A percentile compares a stretch with the other conserved stretches of the same genome.
These are phyloP conservation scores for Paedocypris sp. DNA, from an alignment of 2,113 vertebrate species.

Conservation along the genomic window DNA sequence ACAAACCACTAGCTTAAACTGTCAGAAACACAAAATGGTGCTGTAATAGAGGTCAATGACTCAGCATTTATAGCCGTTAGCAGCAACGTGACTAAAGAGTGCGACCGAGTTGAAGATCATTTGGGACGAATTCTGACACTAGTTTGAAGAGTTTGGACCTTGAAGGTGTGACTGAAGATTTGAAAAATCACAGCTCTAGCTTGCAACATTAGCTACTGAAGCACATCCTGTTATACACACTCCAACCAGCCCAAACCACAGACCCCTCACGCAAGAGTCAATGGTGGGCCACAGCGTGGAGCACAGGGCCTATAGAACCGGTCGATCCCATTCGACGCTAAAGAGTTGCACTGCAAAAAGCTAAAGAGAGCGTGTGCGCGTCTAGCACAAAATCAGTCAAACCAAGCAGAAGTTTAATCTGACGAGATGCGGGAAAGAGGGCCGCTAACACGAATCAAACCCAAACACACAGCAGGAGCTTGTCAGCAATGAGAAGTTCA, in stretches of 20 bases:
- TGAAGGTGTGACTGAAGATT: neutral
- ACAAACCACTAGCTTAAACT: too few relatives aligned
- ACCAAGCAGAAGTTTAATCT: too few relatives aligned
- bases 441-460: too few relatives aligned
- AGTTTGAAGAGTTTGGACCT: neutral
- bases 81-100: neutral
- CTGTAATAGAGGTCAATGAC: too few relatives aligned
- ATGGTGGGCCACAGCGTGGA: neutral
- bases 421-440: too few relatives aligned
- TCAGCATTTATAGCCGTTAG: too few relatives aligned
- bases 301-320: neutral
- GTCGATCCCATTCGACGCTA: neutral
- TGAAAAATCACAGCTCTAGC: neutral
- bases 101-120: too few relatives aligned
- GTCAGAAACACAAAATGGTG: too few relatives aligned
- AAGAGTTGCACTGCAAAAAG: neutral
- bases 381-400: too few relatives aligned
- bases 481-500: too few relatives aligned
- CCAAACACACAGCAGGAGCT: too few relatives aligned
- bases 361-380: neutral
- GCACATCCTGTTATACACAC: neutral
- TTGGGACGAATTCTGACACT: too few relatives aligned
- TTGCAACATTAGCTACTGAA: neutral
- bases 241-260: neutral
- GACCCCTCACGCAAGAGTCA: neutral